Evolutionary conservation across 2,113 vertebrate species (phyloP).

Genomic region (Hyla sarda): DNA sequence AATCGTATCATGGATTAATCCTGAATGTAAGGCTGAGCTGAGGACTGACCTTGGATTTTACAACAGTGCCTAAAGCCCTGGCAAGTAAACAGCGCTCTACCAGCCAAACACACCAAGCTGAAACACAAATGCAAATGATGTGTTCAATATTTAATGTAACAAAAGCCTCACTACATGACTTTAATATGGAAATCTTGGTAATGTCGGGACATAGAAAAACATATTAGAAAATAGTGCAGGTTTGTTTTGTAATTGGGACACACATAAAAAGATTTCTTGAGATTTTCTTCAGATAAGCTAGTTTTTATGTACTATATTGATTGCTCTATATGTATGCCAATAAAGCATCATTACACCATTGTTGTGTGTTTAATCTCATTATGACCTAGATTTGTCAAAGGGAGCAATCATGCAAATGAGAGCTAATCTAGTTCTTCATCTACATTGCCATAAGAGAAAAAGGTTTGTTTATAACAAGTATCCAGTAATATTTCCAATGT

Average conservation of each 20-base stretch:
- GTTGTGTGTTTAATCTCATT: slow-evolving; percentile 40
- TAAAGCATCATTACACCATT: slow-evolving; percentile 21
- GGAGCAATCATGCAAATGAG: slow-evolving; percentile 48
- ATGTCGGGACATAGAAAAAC: slow-evolving; percentile 16
- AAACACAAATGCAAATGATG: slow-evolving; percentile 52
- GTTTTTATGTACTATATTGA: slow-evolving; percentile 25
- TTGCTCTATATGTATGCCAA: slow-evolving; percentile 37
- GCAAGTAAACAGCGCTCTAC: slow-evolving; percentile 42
- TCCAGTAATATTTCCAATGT: not conserved
- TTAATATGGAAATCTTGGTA: slow-evolving; percentile 39
- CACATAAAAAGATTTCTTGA: slow-evolving; percentile 17
- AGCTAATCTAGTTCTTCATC: slow-evolving; percentile 36
- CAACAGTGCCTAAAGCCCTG: slow-evolving; percentile 45
- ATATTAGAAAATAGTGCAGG: slow-evolving; percentile 1
- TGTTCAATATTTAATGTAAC: slow-evolving; percentile 55
- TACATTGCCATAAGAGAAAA: slow-evolving; percentile 33
- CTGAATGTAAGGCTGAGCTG: slow-evolving; percentile 44
- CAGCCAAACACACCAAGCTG: slow-evolving; percentile 50
- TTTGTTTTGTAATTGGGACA: slow-evolving; percentile 10
- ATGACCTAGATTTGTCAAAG: slow-evolving; percentile 50
- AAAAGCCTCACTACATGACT: slow-evolving; percentile 43
- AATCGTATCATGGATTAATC: slow-evolving; percentile 43
- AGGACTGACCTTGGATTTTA: slow-evolving; percentile 50
- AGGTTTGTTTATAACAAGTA: slow-evolving; percentile 18
- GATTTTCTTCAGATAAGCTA: slow-evolving; percentile 30